A percentile compares a stretch with the other conserved stretches of the same genome.
Conservation (phyloP, 2,888 invertebrate species). For the Fragum sueziense region DNA sequence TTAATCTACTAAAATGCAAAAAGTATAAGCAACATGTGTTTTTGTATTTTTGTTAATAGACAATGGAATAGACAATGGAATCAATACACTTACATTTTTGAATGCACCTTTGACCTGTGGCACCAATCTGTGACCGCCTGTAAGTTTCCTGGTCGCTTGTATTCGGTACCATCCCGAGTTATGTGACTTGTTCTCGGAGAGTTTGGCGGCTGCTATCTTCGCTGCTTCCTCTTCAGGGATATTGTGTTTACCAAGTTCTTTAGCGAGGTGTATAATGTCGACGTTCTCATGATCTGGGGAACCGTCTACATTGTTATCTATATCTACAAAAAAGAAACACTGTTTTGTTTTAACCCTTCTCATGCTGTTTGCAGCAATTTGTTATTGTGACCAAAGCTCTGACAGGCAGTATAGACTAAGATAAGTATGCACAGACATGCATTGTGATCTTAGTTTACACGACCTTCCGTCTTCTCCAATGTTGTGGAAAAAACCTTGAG, state of each 20-base stretch:
- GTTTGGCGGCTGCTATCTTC: constrained; percentile 84
- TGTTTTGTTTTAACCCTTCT: too few relatives aligned
- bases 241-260: constrained; percentile 83
- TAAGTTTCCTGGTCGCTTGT: constrained; percentile 84
- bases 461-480: too few relatives aligned
- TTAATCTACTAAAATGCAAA: too few relatives aligned
- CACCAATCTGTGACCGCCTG: constrained; percentile 83
- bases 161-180: constrained; percentile 86
- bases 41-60: too few relatives aligned
- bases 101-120: constrained; percentile 83
- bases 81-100: constrained; percentile 81
- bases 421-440: too few relatives aligned
- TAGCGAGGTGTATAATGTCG: constrained; percentile 74
- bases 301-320: constrained; percentile 52
- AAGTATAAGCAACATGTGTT: too few relatives aligned
- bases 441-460: too few relatives aligned
- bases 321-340: constrained; percentile 61
- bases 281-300: constrained; percentile 60
- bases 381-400: too few relatives aligned
- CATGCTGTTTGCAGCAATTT: too few relatives aligned
- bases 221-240: constrained; percentile 85
- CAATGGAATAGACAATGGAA: not conserved
- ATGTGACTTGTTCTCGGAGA: constrained; percentile 84
- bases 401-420: too few relatives aligned
- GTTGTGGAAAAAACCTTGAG: too few relatives aligned